phyloP scores from a whole-genome alignment of 2,888 invertebrate species.

The Hydriomena furcata region DNA sequence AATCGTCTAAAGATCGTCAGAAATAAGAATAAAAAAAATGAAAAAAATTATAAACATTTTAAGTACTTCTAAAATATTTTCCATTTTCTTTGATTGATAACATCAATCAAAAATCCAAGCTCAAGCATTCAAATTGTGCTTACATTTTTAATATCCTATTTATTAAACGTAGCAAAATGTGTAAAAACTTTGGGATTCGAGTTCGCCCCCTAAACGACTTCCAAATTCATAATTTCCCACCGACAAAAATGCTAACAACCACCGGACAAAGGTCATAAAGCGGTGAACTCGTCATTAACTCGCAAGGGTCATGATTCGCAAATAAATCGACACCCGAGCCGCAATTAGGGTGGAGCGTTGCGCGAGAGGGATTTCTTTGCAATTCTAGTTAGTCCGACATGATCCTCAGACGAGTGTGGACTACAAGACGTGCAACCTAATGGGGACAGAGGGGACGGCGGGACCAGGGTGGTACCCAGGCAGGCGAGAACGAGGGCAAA shows the following conservation, averaged over 20 bases:
- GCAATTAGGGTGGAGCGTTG: conserved; percentile 66
- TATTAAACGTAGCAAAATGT: no score
- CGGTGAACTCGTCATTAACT: conserved; percentile 54
- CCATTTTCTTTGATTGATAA: no score
- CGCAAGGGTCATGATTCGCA: conserved; percentile 64
- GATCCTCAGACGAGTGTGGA: conserved; percentile 70
- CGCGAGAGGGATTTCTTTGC: conserved; percentile 68
- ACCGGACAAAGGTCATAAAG: conserved; percentile 40
- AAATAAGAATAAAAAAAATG: no score
- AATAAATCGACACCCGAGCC: conserved; percentile 74
- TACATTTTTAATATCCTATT: no score
- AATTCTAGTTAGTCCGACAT: conserved; percentile 78
- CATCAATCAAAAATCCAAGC: no score
- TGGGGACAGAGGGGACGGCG: conserved; percentile 38
- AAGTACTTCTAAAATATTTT: no score
- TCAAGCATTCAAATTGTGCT: no score
- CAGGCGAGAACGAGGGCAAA: not conserved
- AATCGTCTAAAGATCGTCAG: no score
- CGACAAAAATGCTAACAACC: conserved; percentile 40
- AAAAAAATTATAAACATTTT: no score
- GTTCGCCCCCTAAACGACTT: no score
- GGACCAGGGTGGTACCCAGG: conserved; percentile 3
- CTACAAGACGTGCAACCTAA: conserved; percentile 72
- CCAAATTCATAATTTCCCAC: conserved; percentile 10
- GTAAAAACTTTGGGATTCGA: no score